A percentile compares a stretch with the other conserved stretches of the same genome.
Evolutionary conservation across 2,888 invertebrate species (phyloP).

Genomic region (Hemistola chrysoprasaria): DNA sequence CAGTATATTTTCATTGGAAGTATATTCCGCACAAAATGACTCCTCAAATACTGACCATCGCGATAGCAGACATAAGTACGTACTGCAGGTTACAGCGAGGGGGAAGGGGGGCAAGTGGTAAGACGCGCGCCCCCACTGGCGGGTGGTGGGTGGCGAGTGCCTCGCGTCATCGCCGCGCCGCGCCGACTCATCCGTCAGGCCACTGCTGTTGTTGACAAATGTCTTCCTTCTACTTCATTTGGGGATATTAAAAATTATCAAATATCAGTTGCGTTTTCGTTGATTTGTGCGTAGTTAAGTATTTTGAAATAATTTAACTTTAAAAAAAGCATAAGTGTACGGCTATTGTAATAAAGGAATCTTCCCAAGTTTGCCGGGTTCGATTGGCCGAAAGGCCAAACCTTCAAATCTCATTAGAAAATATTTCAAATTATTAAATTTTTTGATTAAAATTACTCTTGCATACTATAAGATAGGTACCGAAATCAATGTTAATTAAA

Average conservation of each 20-base stretch:
- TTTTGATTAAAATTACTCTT: no score
- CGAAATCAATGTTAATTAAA: no score
- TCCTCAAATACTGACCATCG: conserved; percentile 18
- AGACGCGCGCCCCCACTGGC: conserved; percentile 7
- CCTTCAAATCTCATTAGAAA: no score
- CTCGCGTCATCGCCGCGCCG: conserved; percentile 47
- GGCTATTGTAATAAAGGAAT: no score
- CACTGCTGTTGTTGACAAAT: conserved; percentile 66
- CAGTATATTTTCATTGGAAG: no score
- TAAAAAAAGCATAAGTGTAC: no score
- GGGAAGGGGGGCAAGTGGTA: conserved; percentile 26
- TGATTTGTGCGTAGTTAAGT: no score
- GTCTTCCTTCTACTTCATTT: conserved; percentile 52
- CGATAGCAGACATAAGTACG: conserved; percentile 22
- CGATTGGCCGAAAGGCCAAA: no score
- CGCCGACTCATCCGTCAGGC: conserved; percentile 59
- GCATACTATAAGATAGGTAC: no score
- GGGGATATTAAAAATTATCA: conserved; percentile 50
- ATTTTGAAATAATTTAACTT: no score
- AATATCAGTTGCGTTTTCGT: conserved; percentile 32
- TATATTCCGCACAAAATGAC: not conserved
- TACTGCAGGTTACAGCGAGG: conserved; percentile 25
- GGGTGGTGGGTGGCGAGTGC: not conserved
- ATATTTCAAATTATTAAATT: no score
- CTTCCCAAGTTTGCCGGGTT: no score